A percentile compares a stretch with the other conserved stretches of the same genome.
Conservation (phyloP, 2,888 invertebrate species). For the Meganola albula region DNA sequence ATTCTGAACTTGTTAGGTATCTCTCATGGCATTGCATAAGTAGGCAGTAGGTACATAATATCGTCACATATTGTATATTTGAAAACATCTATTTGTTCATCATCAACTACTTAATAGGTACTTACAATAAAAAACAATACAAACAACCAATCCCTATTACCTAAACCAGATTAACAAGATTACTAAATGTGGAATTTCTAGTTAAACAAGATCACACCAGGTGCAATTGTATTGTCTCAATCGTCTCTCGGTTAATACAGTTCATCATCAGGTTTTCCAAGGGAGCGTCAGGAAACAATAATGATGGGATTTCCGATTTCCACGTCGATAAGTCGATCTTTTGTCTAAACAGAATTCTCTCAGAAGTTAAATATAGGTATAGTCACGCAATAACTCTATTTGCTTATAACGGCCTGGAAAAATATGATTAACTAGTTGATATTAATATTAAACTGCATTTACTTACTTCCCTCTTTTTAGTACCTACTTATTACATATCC, state of each 20-base stretch:
- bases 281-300: conserved; percentile 61
- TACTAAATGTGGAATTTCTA: conserved; percentile 53
- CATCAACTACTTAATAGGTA: conserved; percentile 13
- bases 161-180: conserved; percentile 58
- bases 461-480: no score
- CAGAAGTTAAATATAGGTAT: conserved; percentile 45
- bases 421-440: conserved; percentile 7
- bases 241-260: conserved; percentile 30
- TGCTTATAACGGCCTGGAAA: no score
- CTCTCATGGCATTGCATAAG: not conserved
- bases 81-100: not conserved
- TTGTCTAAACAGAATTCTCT: conserved; percentile 55
- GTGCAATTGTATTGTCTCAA: conserved; percentile 52
- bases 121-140: conserved; percentile 40
- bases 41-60: not conserved
- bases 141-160: conserved; percentile 41
- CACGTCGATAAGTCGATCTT: conserved; percentile 46
- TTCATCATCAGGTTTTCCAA: conserved; percentile 44
- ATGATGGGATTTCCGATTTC: conserved; percentile 71
- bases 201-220: conserved; percentile 57
- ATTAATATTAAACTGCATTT: no score
- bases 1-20: conserved; percentile 8
- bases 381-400: conserved; percentile 53
- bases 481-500: no score
- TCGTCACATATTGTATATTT: conserved; percentile 7